Evolutionary conservation across 2,797 vertebrate genomes (phyloP).

Genomic region (Epinephelus malabaricus): DNA sequence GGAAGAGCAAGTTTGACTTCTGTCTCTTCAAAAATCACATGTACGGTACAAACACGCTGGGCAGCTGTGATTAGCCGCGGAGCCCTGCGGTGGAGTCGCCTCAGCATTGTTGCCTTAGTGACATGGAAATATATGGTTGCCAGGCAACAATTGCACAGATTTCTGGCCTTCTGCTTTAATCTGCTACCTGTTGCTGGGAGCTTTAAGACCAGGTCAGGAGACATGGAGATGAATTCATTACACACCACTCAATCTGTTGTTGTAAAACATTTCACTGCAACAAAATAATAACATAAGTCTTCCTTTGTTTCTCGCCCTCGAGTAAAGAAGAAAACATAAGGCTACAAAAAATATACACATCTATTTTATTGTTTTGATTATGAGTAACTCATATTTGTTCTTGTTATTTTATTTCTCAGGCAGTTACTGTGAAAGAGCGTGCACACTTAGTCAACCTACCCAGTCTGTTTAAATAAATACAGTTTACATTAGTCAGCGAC

Average conservation of each 20-base stretch:
- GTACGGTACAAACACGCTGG: neutral
- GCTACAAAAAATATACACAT: neutral
- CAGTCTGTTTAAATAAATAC: neutral
- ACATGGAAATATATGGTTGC: constrained; percentile 66
- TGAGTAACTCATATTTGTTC: neutral
- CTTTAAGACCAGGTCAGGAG: constrained; percentile 4
- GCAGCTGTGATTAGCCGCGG: constrained; percentile 19
- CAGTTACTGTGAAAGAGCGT: neutral
- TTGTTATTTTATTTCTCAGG: neutral
- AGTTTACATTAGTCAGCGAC: neutral
- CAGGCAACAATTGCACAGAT: constrained; percentile 56
- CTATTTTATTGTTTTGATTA: neutral
- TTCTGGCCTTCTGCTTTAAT: constrained; percentile 46
- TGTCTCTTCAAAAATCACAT: neutral
- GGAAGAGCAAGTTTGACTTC: neutral
- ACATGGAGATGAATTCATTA: constrained; percentile 3
- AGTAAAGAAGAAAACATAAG: neutral
- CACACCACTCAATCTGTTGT: neutral
- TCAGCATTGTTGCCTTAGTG: constrained; percentile 56
- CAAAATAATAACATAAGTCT: neutral
- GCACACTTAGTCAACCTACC: neutral
- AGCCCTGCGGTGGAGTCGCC: constrained; percentile 7
- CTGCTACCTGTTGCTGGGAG: constrained; percentile 32
- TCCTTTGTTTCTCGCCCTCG: neutral
- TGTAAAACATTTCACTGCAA: neutral